Evolutionary conservation across 2,797 vertebrate genomes (phyloP), one percentile per base, ranked within the genome.

Genomic region (Propithecus deckenii): DNA sequence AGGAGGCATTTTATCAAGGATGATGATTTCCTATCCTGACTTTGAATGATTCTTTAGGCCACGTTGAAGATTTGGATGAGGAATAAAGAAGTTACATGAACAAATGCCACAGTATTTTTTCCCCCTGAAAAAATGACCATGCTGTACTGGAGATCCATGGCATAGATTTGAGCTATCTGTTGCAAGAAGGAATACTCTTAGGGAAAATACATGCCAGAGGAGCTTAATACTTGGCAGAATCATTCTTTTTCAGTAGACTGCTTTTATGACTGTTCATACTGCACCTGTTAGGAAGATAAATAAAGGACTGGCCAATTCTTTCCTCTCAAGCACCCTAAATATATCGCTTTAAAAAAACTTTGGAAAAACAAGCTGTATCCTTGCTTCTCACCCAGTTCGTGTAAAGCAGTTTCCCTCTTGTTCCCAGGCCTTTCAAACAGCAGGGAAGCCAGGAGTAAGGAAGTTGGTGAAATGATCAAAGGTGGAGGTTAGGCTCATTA

Each of bases 241-340:
- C 84, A 65, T 94, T 96, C 97, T 95, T 97, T 97, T 97, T 92
- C 97, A 96, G 97, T 81, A 93, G 59, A n/a, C 46, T 97, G 98
- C 93, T 96, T 98, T 98, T 98, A 97, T 98, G 97, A 96, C 94
- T 96, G 86, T 94, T 94, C 80, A 0, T 87, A 83, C 95, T 98
- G 98, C 98, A 99, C 98, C 99, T 99, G 98, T 99, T 98, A 97
- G 97, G 98, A 98, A 98, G 98, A 99, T 98, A 98, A 98, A 99
- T 98, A 99, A 98, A 98, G 98, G 98, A 83, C 98, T 80, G 84
- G 97, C 97, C 97, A 95, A 98, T 98, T 98, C 98, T 98, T 98
- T 98, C 98, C 98, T 96, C 94, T 98, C 97, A 95, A 97, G 97
- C 89, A 20, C 95, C 98, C 98, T 99, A 99, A 99, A 99, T 98